phyloP scores from a whole-genome alignment of 92 coral and sea anemone species.

The Umimayanthus chanpuru region DNA sequence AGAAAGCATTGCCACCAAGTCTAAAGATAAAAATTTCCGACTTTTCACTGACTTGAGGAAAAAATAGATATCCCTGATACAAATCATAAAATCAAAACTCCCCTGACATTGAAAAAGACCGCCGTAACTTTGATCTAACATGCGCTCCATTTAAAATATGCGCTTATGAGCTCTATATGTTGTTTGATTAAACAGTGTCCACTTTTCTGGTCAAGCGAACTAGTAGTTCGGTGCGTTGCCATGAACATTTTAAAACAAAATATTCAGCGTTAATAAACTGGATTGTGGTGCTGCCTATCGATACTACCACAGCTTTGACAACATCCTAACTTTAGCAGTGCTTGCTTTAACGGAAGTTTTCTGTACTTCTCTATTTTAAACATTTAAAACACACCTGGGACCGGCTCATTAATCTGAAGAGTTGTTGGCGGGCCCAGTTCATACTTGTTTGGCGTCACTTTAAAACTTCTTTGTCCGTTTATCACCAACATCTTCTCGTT shows the following conservation, averaged over 20 bases:
- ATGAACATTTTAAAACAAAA: no score
- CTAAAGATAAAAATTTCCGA: no score
- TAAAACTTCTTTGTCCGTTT: constrained; percentile 67
- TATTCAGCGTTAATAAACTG: no score
- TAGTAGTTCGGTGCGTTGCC: background rate
- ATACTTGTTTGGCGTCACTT: constrained; percentile 74
- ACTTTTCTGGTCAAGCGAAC: background rate
- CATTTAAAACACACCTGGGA: constrained; percentile 56
- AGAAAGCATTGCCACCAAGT: no score
- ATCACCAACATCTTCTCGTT: constrained; percentile 63
- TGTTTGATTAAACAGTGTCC: background rate
- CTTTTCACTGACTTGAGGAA: no score
- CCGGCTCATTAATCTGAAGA: constrained; percentile 50
- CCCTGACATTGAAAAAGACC: background rate
- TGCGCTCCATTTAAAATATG: background rate
- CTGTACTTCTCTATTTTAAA: background rate
- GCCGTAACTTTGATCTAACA: background rate
- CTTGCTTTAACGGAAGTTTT: background rate
- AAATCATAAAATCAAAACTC: no score
- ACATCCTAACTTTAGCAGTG: background rate
- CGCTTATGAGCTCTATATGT: background rate
- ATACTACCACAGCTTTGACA: background rate
- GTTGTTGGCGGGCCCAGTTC: constrained; percentile 69
- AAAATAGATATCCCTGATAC: no score
- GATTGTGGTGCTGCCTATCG: background rate